A percentile compares a stretch with the other conserved stretches of the same genome.
phyloP scores from a whole-genome alignment of 2,888 invertebrate species.

The Eupithecia subumbrata region DNA sequence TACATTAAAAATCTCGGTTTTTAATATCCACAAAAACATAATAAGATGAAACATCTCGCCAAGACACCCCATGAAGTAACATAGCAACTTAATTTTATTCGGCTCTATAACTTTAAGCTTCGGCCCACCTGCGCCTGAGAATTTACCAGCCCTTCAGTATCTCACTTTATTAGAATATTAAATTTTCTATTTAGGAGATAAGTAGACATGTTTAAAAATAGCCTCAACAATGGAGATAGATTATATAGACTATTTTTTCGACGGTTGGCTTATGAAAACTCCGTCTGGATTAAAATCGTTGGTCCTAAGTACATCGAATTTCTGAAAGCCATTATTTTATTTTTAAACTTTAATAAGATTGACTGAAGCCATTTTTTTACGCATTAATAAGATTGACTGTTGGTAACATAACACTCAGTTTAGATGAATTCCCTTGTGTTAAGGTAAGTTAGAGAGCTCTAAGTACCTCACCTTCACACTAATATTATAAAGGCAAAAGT shows the following conservation, averaged over 20 bases:
- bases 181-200: conserved; percentile 11
- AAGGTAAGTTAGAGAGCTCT: too few species aligned
- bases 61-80: conserved; percentile 21
- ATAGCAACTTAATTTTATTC: conserved; percentile 41
- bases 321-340: not conserved
- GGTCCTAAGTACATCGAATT: not conserved
- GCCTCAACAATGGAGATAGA: not conserved
- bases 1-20: not conserved
- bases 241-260: not conserved
- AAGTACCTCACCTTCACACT: too few species aligned
- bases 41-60: too few species aligned
- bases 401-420: too few species aligned
- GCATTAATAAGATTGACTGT: not conserved
- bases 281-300: not conserved
- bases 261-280: not conserved
- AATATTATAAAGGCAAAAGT: too few species aligned
- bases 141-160: conserved; percentile 37
- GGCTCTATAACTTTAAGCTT: conserved; percentile 47
- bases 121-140: conserved; percentile 46
- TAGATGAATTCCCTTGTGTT: too few species aligned
- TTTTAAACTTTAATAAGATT: not conserved
- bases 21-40: not conserved
- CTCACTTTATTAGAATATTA: conserved; percentile 19
- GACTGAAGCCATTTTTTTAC: not conserved
- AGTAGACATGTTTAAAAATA: not conserved